A percentile compares a stretch with the other conserved stretches of the same genome.
These are phyloP conservation scores for Coregonus suidteri DNA, from an alignment of 2,797 vertebrate species.

Conservation along the genomic window DNA sequence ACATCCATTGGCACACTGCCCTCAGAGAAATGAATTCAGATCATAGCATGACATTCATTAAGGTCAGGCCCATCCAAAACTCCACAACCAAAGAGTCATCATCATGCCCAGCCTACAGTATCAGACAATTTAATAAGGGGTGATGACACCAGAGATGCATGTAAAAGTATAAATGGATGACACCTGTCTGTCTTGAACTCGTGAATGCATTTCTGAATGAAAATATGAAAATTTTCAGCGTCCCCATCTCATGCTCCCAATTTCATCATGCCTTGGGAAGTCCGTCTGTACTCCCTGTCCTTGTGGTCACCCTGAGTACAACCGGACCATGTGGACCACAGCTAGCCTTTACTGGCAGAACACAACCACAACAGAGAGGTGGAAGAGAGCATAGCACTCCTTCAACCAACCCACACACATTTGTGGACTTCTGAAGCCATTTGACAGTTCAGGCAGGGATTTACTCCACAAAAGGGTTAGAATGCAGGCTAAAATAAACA, in stretches of 20 bases:
- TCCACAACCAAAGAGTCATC: too few species aligned
- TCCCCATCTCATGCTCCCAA: background rate
- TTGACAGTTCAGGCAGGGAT: constrained; percentile 21
- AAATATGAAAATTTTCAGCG: constrained; percentile 4
- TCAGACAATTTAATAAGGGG: background rate
- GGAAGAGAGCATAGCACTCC: constrained; percentile 42
- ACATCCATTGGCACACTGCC: background rate
- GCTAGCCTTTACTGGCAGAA: constrained; percentile 66
- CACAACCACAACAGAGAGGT: constrained; percentile 58
- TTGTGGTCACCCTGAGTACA: constrained; percentile 56
- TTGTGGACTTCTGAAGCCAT: constrained; percentile 26
- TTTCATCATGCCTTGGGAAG: constrained; percentile 35
- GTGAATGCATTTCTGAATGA: constrained; percentile 28
- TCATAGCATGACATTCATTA: constrained; percentile 10
- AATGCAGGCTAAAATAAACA: constrained; percentile 44
- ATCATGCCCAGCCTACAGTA: background rate
- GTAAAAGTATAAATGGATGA: background rate
- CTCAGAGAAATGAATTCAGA: constrained; percentile 26
- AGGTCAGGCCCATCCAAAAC: background rate
- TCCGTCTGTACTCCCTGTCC: constrained; percentile 48
- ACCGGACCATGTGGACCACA: constrained; percentile 65
- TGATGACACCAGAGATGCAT: background rate
- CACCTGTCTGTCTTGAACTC: constrained; percentile 3
- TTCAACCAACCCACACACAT: background rate
- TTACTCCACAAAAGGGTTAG: constrained; percentile 26